Evolutionary conservation across 2,113 vertebrate genomes (phyloP), one percentile per base, ranked within the genome.

Genomic region (Colinus virginianus): DNA sequence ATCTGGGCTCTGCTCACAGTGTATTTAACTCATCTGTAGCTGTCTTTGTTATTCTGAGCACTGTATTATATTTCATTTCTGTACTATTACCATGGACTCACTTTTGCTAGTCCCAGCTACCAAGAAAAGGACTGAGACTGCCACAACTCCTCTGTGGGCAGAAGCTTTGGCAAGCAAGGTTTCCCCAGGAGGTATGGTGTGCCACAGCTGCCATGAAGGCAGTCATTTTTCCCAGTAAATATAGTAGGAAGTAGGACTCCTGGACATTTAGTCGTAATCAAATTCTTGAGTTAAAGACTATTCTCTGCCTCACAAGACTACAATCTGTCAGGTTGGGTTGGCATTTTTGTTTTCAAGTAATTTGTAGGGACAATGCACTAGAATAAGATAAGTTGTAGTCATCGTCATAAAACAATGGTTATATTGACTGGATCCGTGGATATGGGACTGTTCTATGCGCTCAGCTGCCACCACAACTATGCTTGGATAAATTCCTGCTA

Each of bases 1-100:
- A 92, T 90, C 87, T 95, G 93, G 56, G 72, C 76, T 83, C 51
- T 77, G 21, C 26, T 96, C 53, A 78, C 72, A 83, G 82, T 28
- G 71, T 85, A 40, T 90, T 90, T 90, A 88, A 84, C 28, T 71
- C 63, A 51, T 85, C 56, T 90, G 71, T 63, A 69, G 32, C 46
- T 84, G 53, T 30, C 62, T 87, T 86, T 67, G 45, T 86, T 90
- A 91, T 67, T 14, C 56, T 21, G 59, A 75, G 13, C n/a, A 45
- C 30, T 63, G 59, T 67, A 83, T 77, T 28, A 17, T 23, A 7
- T 79, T 90, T 90, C 46, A 7, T 79, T 90, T 90, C 46, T 63
- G 22, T 21, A 2, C 2, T 42, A 22, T 7, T 45, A 15, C 32
- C 63, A 1, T 38, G 51, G 43, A 43, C n/a, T 81, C 51, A 40